Percentiles rank a stretch among this genome's conserved stretches.
phyloP scores from a whole-genome alignment of 2,113 vertebrate species.

The Ifrita kowaldi region DNA sequence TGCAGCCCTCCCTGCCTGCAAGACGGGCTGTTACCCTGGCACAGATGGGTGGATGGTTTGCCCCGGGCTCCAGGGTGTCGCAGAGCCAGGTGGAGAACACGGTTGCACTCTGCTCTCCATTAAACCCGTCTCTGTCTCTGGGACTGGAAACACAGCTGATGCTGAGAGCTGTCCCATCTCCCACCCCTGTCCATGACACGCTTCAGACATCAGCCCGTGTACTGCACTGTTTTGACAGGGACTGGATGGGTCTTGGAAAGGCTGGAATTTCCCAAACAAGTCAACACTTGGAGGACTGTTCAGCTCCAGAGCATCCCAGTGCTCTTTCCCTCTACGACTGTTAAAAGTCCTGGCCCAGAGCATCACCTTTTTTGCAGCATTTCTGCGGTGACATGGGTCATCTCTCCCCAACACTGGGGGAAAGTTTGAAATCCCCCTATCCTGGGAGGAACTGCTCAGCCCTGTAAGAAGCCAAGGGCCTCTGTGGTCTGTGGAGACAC shows the following conservation, averaged over 20 bases:
- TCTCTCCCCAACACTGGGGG: neutral
- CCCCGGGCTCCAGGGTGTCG: neutral
- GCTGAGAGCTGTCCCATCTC: neutral
- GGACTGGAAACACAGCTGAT: neutral
- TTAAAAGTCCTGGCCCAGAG: neutral
- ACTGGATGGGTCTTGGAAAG: neutral
- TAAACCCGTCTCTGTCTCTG: neutral
- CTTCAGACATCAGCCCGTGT: neutral
- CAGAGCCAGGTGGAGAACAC: neutral
- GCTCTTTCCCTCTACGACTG: neutral
- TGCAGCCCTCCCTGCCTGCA: neutral
- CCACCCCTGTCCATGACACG: neutral
- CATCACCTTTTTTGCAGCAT: neutral
- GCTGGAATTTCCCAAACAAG: neutral
- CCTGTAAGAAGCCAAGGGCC: neutral
- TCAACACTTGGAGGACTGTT: neutral
- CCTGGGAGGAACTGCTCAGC: neutral
- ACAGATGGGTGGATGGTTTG: neutral
- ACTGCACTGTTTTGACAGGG: neutral
- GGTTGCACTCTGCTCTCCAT: neutral
- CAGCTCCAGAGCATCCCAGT: neutral
- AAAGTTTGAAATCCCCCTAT: neutral
- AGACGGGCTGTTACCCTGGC: neutral
- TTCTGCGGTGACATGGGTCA: neutral
- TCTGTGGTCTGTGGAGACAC: neutral